Percentiles rank a stretch among this genome's conserved stretches.
phyloP scores from a whole-genome alignment of 2,888 invertebrate species.

The Volucella inflata region DNA sequence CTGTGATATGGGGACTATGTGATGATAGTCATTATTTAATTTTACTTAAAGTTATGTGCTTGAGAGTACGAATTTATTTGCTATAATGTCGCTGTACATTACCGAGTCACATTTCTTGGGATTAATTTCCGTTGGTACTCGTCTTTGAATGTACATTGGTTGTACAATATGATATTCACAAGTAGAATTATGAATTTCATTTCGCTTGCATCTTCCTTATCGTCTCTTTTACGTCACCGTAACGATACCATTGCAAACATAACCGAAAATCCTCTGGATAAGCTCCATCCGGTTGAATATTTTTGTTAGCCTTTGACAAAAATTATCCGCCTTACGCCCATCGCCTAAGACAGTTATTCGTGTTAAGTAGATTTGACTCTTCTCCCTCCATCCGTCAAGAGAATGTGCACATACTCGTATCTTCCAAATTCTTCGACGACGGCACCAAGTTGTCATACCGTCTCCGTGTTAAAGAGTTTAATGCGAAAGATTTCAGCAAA shows the following conservation, averaged over 20 bases:
- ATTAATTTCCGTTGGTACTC: too few species aligned
- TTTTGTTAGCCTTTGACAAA: slow-evolving; percentile 47
- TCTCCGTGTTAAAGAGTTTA: slow-evolving; percentile 57
- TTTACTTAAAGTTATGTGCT: too few species aligned
- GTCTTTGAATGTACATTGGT: too few species aligned
- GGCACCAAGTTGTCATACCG: slow-evolving; percentile 5
- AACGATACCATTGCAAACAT: background rate
- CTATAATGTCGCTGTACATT: too few species aligned
- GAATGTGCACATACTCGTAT: slow-evolving; percentile 14
- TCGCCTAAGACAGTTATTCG: slow-evolving; percentile 47
- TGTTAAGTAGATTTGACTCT: slow-evolving; percentile 47
- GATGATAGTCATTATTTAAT: too few species aligned
- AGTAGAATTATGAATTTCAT: background rate
- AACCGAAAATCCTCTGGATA: slow-evolving; percentile 16
- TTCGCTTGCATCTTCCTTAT: background rate
- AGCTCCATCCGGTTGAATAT: slow-evolving; percentile 17
- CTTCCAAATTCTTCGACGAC: background rate
- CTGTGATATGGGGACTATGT: too few species aligned
- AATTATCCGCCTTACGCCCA: slow-evolving; percentile 56
- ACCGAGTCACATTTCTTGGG: too few species aligned
- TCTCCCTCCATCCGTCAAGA: background rate
- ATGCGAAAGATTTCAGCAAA: slow-evolving; percentile 49
- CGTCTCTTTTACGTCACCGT: background rate
- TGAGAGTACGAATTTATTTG: too few species aligned
- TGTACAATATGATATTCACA: too few species aligned